Evolutionary conservation across 2,113 vertebrate species (phyloP).

Genomic region (Pseudorectes ferrugineus): DNA sequence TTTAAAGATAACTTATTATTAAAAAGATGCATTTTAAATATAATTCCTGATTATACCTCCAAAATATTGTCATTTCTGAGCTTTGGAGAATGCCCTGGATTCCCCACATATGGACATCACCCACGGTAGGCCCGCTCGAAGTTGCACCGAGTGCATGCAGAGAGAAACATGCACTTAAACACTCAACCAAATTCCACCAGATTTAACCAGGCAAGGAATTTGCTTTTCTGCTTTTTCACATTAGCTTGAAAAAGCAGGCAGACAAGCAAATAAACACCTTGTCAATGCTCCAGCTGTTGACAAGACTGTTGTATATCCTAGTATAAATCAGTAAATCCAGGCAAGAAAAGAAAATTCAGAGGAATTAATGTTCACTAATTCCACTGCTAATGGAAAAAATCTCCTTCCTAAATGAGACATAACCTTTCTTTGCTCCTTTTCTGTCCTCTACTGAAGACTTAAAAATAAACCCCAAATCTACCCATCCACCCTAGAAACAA

Average conservation of each 20-base stretch:
- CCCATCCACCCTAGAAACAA: neutral
- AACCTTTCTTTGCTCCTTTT: neutral
- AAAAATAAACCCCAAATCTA: neutral
- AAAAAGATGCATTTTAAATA: neutral
- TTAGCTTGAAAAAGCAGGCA: neutral
- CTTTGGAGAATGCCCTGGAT: neutral
- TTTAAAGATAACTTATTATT: neutral
- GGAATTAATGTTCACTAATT: neutral
- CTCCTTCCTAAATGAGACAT: neutral
- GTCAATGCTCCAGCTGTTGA: neutral
- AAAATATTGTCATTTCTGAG: neutral
- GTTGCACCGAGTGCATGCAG: neutral
- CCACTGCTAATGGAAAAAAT: neutral
- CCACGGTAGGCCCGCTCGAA: neutral
- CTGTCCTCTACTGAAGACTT: neutral
- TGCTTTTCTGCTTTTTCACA: neutral
- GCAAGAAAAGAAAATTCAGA: neutral
- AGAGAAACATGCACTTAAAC: neutral
- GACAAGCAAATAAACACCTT: neutral
- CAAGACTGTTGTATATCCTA: neutral
- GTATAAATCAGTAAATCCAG: neutral
- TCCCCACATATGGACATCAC: rapidly evolving
- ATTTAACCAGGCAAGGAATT: neutral
- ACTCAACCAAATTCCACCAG: neutral
- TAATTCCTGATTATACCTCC: neutral